Evolutionary conservation across 1,140 invertebrate species (phyloP).

Genomic region (Battus philenor): DNA sequence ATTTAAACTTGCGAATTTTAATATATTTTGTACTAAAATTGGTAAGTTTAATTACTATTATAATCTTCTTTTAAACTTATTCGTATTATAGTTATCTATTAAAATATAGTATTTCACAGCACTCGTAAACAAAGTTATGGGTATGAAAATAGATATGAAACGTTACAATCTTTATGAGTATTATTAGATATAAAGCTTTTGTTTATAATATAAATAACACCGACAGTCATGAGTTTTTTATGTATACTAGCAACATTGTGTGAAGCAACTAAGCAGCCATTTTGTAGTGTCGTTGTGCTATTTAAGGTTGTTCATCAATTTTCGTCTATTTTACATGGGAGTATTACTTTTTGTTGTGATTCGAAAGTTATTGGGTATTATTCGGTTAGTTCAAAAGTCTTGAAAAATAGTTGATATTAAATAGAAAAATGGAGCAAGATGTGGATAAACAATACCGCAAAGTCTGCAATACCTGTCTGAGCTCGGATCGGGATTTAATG

Average conservation of each 20-base stretch:
- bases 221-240: too few relatives aligned
- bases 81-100: too few relatives aligned
- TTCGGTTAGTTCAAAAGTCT: constrained; percentile 29
- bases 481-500: constrained; percentile 53
- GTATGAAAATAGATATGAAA: too few relatives aligned
- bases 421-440: constrained; percentile 56
- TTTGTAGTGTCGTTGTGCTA: constrained; percentile 66
- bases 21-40: too few relatives aligned
- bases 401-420: constrained; percentile 23
- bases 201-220: too few relatives aligned
- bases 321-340: constrained; percentile 74
- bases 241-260: constrained; percentile 45
- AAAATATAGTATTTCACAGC: too few relatives aligned
- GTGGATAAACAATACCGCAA: constrained; percentile 44
- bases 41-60: too few relatives aligned
- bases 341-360: constrained; percentile 74
- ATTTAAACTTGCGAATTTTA: too few relatives aligned
- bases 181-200: too few relatives aligned
- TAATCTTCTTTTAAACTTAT: too few relatives aligned
- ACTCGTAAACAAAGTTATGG: too few relatives aligned
- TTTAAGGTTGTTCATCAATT: constrained; percentile 53
- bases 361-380: constrained; percentile 42
- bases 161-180: too few relatives aligned
- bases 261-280: constrained; percentile 56
- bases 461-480: constrained; percentile 55